These are phyloP conservation scores for Pangasianodon hypophthalmus DNA, from an alignment of 2,113 vertebrate genomes.

Conservation along the genomic window DNA sequence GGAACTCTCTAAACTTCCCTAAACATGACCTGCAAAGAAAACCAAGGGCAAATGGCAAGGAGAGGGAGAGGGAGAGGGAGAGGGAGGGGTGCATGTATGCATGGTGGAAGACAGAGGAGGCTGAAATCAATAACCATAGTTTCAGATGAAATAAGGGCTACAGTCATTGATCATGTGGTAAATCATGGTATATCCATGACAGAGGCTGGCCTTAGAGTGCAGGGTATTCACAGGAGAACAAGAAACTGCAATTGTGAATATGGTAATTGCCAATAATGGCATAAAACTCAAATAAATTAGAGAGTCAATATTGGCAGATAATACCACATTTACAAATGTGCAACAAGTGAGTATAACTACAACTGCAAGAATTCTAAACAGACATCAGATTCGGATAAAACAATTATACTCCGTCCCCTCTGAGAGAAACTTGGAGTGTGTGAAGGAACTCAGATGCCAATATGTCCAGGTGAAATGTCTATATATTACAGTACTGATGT, in stretches of 20 bases:
- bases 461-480: background rate
- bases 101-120: background rate
- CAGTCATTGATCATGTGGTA: background rate
- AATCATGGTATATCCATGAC: background rate
- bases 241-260: background rate
- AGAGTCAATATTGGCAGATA: background rate
- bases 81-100: background rate
- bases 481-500: background rate
- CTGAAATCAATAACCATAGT: background rate
- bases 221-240: background rate
- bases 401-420: background rate
- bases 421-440: background rate
- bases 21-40: background rate
- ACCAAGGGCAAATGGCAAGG: background rate
- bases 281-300: background rate
- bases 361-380: background rate
- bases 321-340: background rate
- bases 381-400: background rate
- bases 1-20: background rate
- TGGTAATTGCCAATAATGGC: background rate
- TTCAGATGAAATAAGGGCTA: background rate
- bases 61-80: too few relatives aligned
- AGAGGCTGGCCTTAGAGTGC: background rate
- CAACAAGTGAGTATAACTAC: background rate
- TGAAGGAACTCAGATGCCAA: background rate